Evolutionary conservation across 2,888 invertebrate species (phyloP), one percentile per base, ranked within the genome.

Genomic region (Sycophila texana): DNA sequence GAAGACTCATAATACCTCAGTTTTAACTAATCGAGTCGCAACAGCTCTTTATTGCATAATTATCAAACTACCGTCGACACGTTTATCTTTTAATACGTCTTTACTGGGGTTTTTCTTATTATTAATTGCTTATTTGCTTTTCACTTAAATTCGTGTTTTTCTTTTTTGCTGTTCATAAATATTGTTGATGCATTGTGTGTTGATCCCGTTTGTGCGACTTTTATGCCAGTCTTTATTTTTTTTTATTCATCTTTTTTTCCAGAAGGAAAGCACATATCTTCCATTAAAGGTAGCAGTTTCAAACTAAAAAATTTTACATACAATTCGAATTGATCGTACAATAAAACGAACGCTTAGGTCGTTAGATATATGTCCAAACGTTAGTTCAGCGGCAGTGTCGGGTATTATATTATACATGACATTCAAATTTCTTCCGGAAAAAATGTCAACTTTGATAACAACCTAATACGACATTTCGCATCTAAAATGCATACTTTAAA

Each of bases 161-260:
- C 7, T 10, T 10, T 39, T 39, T 39, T 55, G 30, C 63, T 53
- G 55, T 67, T 66, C 60, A 47, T 18, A 26, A 79, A 74, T 79
- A 83, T 82, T 73, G 14, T 75, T 77, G 66, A 85, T 83, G 84
- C 81, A 85, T 83, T 83, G 39, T 84, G 85, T 83, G 84, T 88
- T 88, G 88, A 86, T 88, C 87, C 88, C 87, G 84, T 86, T 86
- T 85, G 82, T 85, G 82, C 81, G 80, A 83, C 77, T 85, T 81
- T 49, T 72, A 81, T 67, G 79, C 82, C 86, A 86, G 84, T 86
- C 83, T 85, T 83, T 67, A 83, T 81, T 82, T 81, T 39, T 65
- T 67, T 39, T 71, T 67, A 72, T 67, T 71, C 7, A 39, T 39
- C 39, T 39, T 39, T 39, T 39, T 39, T 39, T 7, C 10, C 39